These are phyloP conservation scores for Crotalus tigris DNA, from an alignment of 2,113 vertebrate genomes.

Conservation along the genomic window DNA sequence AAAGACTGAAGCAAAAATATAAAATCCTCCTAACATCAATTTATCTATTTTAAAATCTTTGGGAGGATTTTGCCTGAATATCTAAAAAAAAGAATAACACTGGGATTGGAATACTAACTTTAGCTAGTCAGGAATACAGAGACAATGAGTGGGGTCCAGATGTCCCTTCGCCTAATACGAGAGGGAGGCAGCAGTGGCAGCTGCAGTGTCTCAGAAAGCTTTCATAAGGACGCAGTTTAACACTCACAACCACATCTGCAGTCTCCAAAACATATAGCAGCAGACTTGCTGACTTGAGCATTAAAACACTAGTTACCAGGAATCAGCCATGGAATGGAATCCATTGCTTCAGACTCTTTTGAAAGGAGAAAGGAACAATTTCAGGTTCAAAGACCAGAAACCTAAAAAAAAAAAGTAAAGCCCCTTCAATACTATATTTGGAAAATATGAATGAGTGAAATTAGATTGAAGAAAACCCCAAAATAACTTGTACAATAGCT, in stretches of 20 bases:
- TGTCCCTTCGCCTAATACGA: background rate
- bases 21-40: background rate
- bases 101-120: background rate
- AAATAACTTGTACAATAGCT: background rate
- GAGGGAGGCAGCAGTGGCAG: background rate
- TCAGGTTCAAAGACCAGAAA: background rate
- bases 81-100: background rate
- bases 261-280: background rate
- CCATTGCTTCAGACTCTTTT: background rate
- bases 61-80: background rate
- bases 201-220: background rate
- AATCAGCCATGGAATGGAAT: background rate
- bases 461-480: background rate
- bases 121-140: background rate
- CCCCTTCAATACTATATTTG: background rate
- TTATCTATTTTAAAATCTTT: background rate
- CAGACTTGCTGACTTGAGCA: background rate
- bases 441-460: background rate
- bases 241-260: background rate
- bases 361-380: no score
- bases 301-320: background rate
- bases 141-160: background rate
- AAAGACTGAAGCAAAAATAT: background rate
- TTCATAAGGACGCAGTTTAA: background rate
- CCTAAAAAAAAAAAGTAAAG: background rate